Evolutionary conservation across 2,797 vertebrate species (phyloP), one percentile per base, ranked within the genome.

Genomic region (Adrianichthys oophorus): DNA sequence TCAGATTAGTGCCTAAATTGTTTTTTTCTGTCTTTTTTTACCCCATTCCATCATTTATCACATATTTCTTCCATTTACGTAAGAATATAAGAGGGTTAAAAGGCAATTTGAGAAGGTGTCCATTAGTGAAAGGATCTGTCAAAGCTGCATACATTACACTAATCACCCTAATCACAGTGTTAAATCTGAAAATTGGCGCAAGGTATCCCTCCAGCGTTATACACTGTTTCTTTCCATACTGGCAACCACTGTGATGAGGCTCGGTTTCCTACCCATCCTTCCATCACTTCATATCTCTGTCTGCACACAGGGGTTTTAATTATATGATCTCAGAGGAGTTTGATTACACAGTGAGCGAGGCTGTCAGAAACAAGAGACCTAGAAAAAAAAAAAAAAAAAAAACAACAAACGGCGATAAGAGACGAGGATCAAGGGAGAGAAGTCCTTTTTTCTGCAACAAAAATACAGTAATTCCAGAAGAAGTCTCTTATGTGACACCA

Each of bases 241-340:
- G 66, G 78, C 62, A 82, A 60, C 74, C 46, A 63, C 32, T 37
- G 32, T 12, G 10, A 37, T 12, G 32, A 64, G 69, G 71, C 59
- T 74, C 79, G 69, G 72, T 62, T 75, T 82, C 62, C 77, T 76
- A 76, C 75, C 74, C 56, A 62, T 74, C 80, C 68, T 66, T 76
- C 70, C 57, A 68, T 81, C 77, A 60, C 67, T 61, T 65, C 49
- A 58, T 81, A 72, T 63, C 62, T 70, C 58, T 48, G 37, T 81
- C 68, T 61, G 61, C 60, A 78, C 76, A 80, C 78, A 60, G 52
- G 76, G 83, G 80, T 80, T 86, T 86, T 79, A 87, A 88, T 87
- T 84, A 88, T 72, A 76, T 70, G 77, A 76, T 42, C 72, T 56
- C 61, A 65, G 67, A 74, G 63, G 62, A 80, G 74, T 72, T 64